Percentiles rank a stretch among this genome's conserved stretches.
These are phyloP conservation scores for Holocentrus rufus DNA, from an alignment of 2,797 vertebrate genomes.

Conservation along the genomic window DNA sequence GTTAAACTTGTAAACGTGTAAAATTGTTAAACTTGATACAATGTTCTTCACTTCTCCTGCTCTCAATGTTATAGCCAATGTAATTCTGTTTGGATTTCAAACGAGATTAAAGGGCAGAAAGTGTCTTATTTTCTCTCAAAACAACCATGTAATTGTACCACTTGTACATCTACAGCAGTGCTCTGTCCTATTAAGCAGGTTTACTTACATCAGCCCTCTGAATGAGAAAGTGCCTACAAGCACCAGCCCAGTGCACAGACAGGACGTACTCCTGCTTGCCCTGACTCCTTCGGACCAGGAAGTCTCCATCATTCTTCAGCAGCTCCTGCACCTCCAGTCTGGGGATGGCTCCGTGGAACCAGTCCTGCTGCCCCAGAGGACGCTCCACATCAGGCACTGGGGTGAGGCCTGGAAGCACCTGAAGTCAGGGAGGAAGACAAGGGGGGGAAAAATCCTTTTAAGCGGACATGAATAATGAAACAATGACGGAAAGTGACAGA, in stretches of 20 bases:
- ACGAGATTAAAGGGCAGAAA: too few species aligned
- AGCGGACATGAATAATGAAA: constrained; percentile 43
- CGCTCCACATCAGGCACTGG: constrained; percentile 85
- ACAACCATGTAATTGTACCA: not conserved
- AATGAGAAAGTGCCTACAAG: constrained; percentile 94
- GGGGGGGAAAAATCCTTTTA: constrained; percentile 9
- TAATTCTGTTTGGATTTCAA: too few species aligned
- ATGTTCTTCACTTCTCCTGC: too few species aligned
- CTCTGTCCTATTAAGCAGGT: constrained; percentile 7
- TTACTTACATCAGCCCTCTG: constrained; percentile 87
- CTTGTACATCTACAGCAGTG: not conserved
- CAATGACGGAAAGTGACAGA: constrained; percentile 9
- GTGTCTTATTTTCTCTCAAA: too few species aligned
- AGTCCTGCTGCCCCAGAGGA: constrained; percentile 90
- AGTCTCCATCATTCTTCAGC: constrained; percentile 87
- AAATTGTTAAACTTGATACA: too few species aligned
- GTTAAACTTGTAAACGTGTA: too few species aligned
- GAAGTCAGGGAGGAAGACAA: constrained; percentile 37
- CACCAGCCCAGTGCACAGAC: constrained; percentile 89
- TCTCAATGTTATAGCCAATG: too few species aligned
- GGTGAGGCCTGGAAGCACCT: constrained; percentile 82
- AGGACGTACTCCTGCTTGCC: constrained; percentile 93
- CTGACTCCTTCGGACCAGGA: constrained; percentile 91
- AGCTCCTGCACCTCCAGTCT: constrained; percentile 89
- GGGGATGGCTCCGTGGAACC: constrained; percentile 96